Evolutionary conservation across 2,113 vertebrate genomes (phyloP).

Genomic region (Canis aureus): DNA sequence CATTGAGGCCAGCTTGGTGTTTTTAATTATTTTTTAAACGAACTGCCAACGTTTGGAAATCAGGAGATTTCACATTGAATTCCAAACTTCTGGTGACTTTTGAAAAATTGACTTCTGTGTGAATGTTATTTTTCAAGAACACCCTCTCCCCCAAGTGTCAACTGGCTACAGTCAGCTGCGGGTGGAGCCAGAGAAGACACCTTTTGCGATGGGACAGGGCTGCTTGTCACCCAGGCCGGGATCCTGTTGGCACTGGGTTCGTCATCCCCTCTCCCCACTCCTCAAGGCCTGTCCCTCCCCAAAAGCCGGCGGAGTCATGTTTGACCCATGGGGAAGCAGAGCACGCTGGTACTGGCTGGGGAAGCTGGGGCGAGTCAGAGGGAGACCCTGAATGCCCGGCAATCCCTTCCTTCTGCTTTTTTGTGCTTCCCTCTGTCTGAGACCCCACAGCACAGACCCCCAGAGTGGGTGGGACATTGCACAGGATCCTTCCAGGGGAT

Average conservation of each 20-base stretch:
- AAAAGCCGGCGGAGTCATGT: background rate
- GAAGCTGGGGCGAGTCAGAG: too few relatives aligned
- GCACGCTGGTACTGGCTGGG: rapidly evolving
- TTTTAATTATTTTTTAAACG: background rate
- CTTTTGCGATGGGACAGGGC: background rate
- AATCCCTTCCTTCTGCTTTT: background rate
- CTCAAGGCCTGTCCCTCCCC: background rate
- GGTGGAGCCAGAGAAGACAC: background rate
- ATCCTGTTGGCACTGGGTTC: background rate
- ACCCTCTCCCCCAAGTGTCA: too few relatives aligned
- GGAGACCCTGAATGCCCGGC: background rate
- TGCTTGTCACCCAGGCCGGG: background rate
- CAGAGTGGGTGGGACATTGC: background rate
- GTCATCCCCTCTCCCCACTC: rapidly evolving
- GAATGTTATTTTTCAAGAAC: too few relatives aligned
- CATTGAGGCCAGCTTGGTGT: background rate
- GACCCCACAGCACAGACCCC: background rate
- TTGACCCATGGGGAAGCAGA: background rate
- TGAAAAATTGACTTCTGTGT: background rate
- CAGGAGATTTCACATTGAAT: background rate
- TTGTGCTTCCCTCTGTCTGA: background rate
- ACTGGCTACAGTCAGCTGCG: background rate
- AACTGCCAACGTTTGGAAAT: background rate
- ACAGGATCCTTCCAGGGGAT: background rate
- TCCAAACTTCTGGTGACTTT: background rate